Percentiles rank a stretch among this genome's conserved stretches.
Conservation (phyloP, 2,113 vertebrate species). For the Engystomops pustulosus region DNA sequence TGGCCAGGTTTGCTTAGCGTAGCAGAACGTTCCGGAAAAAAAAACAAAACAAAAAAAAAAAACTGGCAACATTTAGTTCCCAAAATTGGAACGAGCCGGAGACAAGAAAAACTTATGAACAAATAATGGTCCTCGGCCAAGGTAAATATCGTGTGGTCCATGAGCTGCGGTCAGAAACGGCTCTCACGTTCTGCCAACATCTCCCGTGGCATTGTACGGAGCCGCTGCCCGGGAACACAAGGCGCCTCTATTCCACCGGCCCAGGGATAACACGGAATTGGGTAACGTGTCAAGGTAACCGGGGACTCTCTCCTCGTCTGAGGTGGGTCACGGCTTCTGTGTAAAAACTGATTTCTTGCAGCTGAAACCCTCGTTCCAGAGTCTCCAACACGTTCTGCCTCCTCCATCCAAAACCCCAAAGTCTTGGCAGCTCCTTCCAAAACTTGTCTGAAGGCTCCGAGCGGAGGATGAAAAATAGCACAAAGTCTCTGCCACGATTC, state of each 20-base stretch:
- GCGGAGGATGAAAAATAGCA: conserved; percentile 37
- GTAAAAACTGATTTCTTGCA: conserved; percentile 57
- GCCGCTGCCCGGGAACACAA: conserved; percentile 84
- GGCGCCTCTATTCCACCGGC: conserved; percentile 79
- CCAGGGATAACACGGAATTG: conserved; percentile 73
- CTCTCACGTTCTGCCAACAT: conserved; percentile 87
- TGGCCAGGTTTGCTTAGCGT: conserved; percentile 90
- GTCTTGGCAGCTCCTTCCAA: conserved; percentile 52
- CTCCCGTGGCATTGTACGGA: conserved; percentile 89
- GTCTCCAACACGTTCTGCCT: conserved; percentile 60
- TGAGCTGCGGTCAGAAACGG: conserved; percentile 95
- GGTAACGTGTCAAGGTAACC: conserved; percentile 78
- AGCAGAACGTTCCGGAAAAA: conserved; percentile 94
- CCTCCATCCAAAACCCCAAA: conserved; percentile 60
- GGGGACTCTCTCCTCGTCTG: conserved; percentile 73
- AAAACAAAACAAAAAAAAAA: conserved; percentile 51
- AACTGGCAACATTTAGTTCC: conserved; percentile 84
- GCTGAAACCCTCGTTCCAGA: conserved; percentile 61
- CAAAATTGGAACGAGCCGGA: conserved; percentile 90
- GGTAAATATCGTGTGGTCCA: conserved; percentile 95
- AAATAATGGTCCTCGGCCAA: conserved; percentile 92
- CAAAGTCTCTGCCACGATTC: conserved; percentile 9
- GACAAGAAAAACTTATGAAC: conserved; percentile 96
- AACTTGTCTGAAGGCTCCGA: conserved; percentile 27
- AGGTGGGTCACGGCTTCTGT: conserved; percentile 68